Evolutionary conservation across 2,888 invertebrate genomes (phyloP).

Genomic region (Meganola albula): DNA sequence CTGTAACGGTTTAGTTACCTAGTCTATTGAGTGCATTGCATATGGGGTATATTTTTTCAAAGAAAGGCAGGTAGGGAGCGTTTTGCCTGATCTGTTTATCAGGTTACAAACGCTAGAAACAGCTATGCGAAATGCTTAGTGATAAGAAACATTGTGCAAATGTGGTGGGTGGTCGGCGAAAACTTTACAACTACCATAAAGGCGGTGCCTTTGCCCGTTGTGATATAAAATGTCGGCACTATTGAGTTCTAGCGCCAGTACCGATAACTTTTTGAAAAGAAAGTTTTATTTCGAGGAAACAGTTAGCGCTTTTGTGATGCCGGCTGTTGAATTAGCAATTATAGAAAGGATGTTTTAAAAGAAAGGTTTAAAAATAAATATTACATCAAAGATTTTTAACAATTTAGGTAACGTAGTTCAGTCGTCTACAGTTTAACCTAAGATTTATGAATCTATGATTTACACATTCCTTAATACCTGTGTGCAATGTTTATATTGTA

Average conservation of each 20-base stretch:
- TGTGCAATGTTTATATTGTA: no score
- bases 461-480: no score
- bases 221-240: constrained; percentile 64
- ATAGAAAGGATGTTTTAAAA: constrained; percentile 25
- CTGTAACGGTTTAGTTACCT: no score
- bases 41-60: constrained; percentile 11
- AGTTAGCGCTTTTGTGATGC: constrained; percentile 44
- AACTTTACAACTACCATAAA: constrained; percentile 45
- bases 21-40: constrained; percentile 6
- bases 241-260: constrained; percentile 51
- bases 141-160: constrained; percentile 60
- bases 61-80: constrained; percentile 17
- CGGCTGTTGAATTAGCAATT: constrained; percentile 30
- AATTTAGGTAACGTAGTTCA: no score
- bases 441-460: no score
- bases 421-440: no score
- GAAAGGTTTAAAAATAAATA: constrained; percentile 10
- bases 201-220: constrained; percentile 48
- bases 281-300: constrained; percentile 62
- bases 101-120: constrained; percentile 27
- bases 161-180: constrained; percentile 51
- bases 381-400: constrained; percentile 7
- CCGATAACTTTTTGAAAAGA: constrained; percentile 43
- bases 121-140: constrained; percentile 33
- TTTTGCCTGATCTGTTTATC: constrained; percentile 18